Percentiles rank a stretch among this genome's conserved stretches.
Conservation (phyloP, 2,888 invertebrate species). For the Ecliptopera silaceata region DNA sequence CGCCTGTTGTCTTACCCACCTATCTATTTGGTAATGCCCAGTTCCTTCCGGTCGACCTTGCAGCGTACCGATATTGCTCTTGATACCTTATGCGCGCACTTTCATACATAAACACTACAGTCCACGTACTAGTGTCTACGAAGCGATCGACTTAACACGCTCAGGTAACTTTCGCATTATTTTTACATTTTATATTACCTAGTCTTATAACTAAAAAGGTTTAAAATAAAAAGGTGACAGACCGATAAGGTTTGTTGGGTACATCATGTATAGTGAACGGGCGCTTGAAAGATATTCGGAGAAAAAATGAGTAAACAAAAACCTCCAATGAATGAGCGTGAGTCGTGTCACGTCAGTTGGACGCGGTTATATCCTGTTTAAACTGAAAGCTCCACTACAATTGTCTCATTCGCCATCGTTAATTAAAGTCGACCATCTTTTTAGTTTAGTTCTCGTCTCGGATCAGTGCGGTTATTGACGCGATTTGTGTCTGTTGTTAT, state of each 20-base stretch:
- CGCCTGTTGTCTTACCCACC: constrained; percentile 57
- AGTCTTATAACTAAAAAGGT: neutral
- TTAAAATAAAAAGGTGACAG: constrained; percentile 10
- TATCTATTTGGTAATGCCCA: constrained; percentile 70
- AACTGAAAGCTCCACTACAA: constrained; percentile 70
- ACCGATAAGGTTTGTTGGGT: neutral
- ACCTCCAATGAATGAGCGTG: constrained; percentile 14
- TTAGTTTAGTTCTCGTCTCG: constrained; percentile 57
- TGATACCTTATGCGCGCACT: constrained; percentile 42
- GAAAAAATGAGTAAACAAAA: neutral
- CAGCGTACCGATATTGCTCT: constrained; percentile 58
- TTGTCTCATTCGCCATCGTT: constrained; percentile 66
- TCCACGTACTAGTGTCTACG: constrained; percentile 4
- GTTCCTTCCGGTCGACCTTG: constrained; percentile 76
- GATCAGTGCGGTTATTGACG: constrained; percentile 36
- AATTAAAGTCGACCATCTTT: constrained; percentile 60
- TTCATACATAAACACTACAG: constrained; percentile 13
- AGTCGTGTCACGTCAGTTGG: constrained; percentile 41
- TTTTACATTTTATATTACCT: constrained; percentile 14
- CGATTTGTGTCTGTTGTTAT: constrained; percentile 14
- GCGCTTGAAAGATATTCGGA: neutral
- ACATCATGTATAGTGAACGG: neutral
- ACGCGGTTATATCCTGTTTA: constrained; percentile 77
- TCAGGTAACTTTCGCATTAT: constrained; percentile 17
- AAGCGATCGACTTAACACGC: constrained; percentile 5